A percentile compares a stretch with the other conserved stretches of the same genome.
Evolutionary conservation across 2,888 invertebrate genomes (phyloP).

Genomic region (Megalurothrips usitatus): DNA sequence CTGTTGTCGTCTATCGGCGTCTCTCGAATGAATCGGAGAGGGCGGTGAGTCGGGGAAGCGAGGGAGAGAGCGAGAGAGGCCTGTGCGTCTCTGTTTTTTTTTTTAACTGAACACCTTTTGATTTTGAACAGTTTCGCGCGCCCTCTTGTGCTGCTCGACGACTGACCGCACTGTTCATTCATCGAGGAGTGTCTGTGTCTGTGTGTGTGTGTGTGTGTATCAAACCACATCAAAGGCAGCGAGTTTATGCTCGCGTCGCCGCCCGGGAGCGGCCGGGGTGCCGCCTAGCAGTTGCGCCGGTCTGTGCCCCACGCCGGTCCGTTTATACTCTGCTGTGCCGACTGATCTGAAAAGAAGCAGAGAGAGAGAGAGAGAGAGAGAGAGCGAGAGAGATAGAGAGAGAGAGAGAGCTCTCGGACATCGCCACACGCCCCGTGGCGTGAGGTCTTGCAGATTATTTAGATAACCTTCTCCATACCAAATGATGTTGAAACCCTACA

Average conservation of each 20-base stretch:
- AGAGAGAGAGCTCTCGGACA: too few species aligned
- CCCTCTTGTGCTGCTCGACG: not conserved
- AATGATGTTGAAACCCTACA: conserved; percentile 21
- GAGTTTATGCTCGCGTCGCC: not conserved
- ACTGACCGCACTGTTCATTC: not conserved
- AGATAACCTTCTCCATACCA: conserved; percentile 9
- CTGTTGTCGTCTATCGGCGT: too few species aligned
- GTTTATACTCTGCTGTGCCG: not conserved
- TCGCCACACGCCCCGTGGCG: too few species aligned
- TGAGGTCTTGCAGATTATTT: conserved; percentile 10
- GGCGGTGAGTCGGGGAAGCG: too few species aligned
- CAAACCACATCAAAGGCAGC: conserved; percentile 3
- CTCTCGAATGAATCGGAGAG: too few species aligned
- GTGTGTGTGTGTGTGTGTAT: too few species aligned
- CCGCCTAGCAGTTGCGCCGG: too few species aligned
- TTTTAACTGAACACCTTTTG: not conserved
- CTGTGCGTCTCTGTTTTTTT: too few species aligned
- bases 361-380: too few species aligned
- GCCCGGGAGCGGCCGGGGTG: not conserved
- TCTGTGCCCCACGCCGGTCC: too few species aligned
- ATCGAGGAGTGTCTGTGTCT: not conserved
- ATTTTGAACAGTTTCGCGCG: not conserved
- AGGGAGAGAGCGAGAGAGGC: too few species aligned
- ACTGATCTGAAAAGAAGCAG: not conserved
- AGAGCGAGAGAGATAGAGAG: too few species aligned